Evolutionary conservation across 2,113 vertebrate genomes (phyloP).

Genomic region (Procavia capensis): DNA sequence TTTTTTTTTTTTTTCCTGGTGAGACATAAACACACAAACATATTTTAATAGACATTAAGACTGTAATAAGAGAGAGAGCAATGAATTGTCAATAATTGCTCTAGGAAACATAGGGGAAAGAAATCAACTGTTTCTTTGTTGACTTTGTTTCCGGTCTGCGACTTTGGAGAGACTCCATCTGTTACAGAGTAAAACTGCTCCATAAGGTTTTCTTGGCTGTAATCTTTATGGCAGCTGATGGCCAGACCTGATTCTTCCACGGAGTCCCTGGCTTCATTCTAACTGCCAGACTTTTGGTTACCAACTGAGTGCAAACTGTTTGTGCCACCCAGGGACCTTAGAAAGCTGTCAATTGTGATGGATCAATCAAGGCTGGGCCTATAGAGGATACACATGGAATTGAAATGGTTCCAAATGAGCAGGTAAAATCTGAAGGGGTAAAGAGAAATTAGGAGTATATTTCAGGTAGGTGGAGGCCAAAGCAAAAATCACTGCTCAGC

Average conservation of each 20-base stretch:
- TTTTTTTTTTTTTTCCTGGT: neutral
- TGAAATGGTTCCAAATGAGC: neutral
- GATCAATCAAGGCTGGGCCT: neutral
- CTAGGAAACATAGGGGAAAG: slow-evolving; percentile 9
- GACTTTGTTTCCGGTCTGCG: neutral
- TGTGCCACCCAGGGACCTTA: neutral
- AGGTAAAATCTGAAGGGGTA: neutral
- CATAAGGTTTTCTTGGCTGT: neutral
- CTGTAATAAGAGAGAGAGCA: neutral
- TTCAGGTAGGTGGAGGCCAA: neutral
- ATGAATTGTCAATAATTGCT: neutral
- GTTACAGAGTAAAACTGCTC: neutral
- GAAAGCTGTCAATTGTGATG: neutral
- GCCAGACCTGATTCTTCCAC: neutral
- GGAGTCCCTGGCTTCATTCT: neutral
- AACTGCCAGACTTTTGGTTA: neutral
- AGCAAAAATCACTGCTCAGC: neutral
- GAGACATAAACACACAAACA: neutral
- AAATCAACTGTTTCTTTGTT: neutral
- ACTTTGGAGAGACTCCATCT: neutral
- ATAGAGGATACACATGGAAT: neutral
- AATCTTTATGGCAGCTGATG: neutral
- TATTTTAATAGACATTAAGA: neutral
- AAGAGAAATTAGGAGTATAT: neutral
- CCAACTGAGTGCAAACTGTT: neutral